Base-by-base conservation (phyloP, 1,140 invertebrate genomes). In the Aphelenchoides besseyi region DNA sequence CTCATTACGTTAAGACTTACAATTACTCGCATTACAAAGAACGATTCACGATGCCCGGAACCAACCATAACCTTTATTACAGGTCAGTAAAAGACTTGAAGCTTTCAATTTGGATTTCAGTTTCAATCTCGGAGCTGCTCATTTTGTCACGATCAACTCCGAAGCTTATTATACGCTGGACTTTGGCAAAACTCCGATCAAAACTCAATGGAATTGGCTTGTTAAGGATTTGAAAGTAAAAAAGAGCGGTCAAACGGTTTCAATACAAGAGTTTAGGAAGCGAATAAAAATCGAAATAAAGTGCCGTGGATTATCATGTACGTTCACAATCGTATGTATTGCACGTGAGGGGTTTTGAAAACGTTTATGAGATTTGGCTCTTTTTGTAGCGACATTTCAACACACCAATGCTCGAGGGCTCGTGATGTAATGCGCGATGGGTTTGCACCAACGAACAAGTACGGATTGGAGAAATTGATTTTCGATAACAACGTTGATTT, bases 311-410 rank as follows among this genome's bases (percentile, higher is more conserved):
- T 97, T 71, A 89, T 98, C 37, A 89, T 91, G 2, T 92, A 90
- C 85, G 94, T 93, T n/a, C 94, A 97, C 85, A 87, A 93, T 26
- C 94, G 95, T 0, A 95, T 97, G 93, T 98, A 97, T 84, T 72
- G 70, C 30, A 33, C 35, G 94, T 92, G 94, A 84, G 86, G 87
- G 74, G 91, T n/a, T n/a, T n/a, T n/a, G n/a, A n/a, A n/a, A n/a
- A n/a, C n/a, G n/a, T n/a, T n/a, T n/a, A n/a, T n/a, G n/a, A n/a
- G n/a, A n/a, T n/a, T n/a, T n/a, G n/a, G n/a, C n/a, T n/a, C n/a
- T n/a, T n/a, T n/a, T n/a, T n/a, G n/a, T n/a, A n/a, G n/a, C n/a
- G n/a, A n/a, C n/a, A n/a, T n/a, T n/a, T n/a, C n/a, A n/a, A n/a
- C n/a, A n/a, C n/a, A n/a, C n/a, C n/a, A n/a, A n/a, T n/a, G n/a